Conservation (phyloP, 2,888 invertebrate genomes). For the Macrosoma leucophasiata region DNA sequence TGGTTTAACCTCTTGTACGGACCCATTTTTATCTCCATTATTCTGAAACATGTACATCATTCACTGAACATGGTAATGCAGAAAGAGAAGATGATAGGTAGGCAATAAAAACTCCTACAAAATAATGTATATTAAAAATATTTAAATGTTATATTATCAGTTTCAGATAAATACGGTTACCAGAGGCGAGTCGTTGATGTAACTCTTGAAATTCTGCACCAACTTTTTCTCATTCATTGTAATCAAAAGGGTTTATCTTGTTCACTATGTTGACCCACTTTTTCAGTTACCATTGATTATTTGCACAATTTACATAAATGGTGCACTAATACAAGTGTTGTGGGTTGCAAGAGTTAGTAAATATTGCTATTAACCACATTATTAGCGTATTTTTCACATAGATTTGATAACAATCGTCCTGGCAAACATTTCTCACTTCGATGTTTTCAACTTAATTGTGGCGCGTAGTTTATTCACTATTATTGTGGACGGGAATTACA, state of each 20-base stretch:
- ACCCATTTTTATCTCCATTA: conserved; percentile 70
- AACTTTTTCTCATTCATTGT: conserved; percentile 75
- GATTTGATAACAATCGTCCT: conserved; percentile 59
- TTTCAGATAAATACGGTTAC: conserved; percentile 35
- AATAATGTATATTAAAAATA: not conserved
- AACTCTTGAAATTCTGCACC: conserved; percentile 74
- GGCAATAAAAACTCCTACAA: not conserved
- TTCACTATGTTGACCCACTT: conserved; percentile 54
- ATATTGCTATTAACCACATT: conserved; percentile 51
- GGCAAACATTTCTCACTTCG: conserved; percentile 40
- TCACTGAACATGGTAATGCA: too few relatives aligned
- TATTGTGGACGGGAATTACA: conserved; percentile 12
- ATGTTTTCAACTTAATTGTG: conserved; percentile 30
- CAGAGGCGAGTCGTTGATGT: conserved; percentile 65
- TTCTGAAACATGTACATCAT: conserved; percentile 44
- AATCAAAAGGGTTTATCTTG: conserved; percentile 36
- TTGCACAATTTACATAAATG: conserved; percentile 27
- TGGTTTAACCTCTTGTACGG: conserved; percentile 68
- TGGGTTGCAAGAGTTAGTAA: conserved; percentile 33
- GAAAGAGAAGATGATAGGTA: too few relatives aligned
- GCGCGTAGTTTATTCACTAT: conserved; percentile 14
- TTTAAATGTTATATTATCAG: conserved; percentile 8
- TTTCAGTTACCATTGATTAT: conserved; percentile 29
- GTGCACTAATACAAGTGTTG: conserved; percentile 30
- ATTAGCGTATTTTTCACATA: conserved; percentile 41